Conservation (phyloP, 2,888 invertebrate genomes). For the Ophonus ardosiacus region DNA sequence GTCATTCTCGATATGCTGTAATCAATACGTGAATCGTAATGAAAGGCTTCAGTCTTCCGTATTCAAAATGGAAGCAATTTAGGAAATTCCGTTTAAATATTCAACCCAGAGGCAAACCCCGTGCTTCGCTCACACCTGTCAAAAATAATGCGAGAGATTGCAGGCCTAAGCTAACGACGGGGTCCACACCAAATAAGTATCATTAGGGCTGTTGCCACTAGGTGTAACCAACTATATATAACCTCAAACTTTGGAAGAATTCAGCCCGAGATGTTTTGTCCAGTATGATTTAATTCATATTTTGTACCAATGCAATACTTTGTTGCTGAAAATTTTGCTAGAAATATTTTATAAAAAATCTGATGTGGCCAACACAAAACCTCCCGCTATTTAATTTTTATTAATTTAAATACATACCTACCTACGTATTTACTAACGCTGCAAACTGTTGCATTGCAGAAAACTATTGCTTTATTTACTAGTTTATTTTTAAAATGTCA, state of each 20-base stretch:
- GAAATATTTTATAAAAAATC: too few species aligned
- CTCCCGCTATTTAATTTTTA: too few species aligned
- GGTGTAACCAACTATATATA: constrained; percentile 51
- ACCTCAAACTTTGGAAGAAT: background rate
- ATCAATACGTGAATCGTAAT: constrained; percentile 8
- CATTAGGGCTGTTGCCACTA: constrained; percentile 57
- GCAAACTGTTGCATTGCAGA: too few species aligned
- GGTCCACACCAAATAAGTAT: constrained; percentile 38
- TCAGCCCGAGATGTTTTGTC: background rate
- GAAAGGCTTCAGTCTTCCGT: constrained; percentile 9
- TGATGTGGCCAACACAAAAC: too few species aligned
- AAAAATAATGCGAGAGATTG: constrained; percentile 49
- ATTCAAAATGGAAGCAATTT: constrained; percentile 23
- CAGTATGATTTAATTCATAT: background rate
- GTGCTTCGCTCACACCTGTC: constrained; percentile 55
- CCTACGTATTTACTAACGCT: too few species aligned
- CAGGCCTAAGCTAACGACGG: constrained; percentile 28
- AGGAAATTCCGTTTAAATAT: constrained; percentile 52
- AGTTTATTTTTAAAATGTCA: too few species aligned
- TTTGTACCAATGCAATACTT: background rate
- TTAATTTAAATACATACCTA: too few species aligned
- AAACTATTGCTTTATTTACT: too few species aligned
- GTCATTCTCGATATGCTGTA: background rate
- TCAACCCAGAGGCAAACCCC: constrained; percentile 36
- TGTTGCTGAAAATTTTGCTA: too few species aligned